Conservation (phyloP, 2,797 vertebrate genomes). For the Alcedo quadribrachys region DNA sequence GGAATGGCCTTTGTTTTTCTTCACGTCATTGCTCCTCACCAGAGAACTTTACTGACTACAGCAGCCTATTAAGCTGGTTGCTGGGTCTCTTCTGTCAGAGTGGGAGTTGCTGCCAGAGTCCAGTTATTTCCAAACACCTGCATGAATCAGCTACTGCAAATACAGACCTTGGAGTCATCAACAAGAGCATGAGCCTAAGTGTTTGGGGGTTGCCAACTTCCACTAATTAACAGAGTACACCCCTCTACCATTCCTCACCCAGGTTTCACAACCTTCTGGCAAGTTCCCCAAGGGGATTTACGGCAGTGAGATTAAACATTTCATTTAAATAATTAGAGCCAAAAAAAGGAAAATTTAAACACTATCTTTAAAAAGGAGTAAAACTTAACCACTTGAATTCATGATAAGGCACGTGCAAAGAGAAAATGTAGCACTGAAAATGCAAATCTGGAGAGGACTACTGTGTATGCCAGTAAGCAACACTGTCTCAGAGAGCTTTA, state of each 20-base stretch:
- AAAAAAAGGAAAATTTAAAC: slow-evolving; percentile 43
- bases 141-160: background rate
- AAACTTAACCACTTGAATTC: background rate
- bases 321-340: slow-evolving; percentile 47
- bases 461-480: background rate
- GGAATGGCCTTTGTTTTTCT: slow-evolving; percentile 35
- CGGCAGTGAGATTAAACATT: slow-evolving; percentile 48
- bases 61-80: slow-evolving; percentile 17
- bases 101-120: slow-evolving; percentile 16
- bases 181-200: background rate
- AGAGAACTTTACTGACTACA: background rate
- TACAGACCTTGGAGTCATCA: background rate
- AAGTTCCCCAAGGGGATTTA: slow-evolving; percentile 38
- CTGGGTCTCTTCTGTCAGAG: slow-evolving; percentile 10
- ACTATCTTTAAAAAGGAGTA: slow-evolving; percentile 7
- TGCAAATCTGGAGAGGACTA: background rate
- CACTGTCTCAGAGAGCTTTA: background rate
- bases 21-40: slow-evolving; percentile 50
- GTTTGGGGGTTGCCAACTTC: background rate
- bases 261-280: slow-evolving; percentile 38
- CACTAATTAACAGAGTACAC: background rate
- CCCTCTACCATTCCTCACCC: background rate
- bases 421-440: background rate
- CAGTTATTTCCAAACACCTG: background rate
- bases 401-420: background rate